phyloP scores from a whole-genome alignment of 2,888 invertebrate species.

The Tineola bisselliella region DNA sequence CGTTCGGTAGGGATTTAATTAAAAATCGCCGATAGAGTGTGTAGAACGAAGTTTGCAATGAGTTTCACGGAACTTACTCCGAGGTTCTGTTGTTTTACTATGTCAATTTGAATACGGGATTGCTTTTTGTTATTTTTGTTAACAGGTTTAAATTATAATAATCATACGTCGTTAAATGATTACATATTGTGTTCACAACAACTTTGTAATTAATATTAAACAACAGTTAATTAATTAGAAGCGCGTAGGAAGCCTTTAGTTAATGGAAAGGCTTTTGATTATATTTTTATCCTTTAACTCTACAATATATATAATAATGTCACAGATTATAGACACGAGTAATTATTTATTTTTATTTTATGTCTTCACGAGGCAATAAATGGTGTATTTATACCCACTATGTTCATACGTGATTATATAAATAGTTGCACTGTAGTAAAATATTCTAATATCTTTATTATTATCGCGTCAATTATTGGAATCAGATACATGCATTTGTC shows the following conservation, averaged over 20 bases:
- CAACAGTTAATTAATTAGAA: not conserved
- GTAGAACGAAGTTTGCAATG: constrained; percentile 61
- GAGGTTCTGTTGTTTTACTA: constrained; percentile 62
- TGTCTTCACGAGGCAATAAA: not conserved
- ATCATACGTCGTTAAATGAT: not conserved
- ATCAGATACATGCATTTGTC: not conserved
- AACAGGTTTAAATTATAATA: not conserved
- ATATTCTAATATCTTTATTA: not conserved
- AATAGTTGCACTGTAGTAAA: not conserved
- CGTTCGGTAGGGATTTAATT: constrained; percentile 63
- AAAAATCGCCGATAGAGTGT: constrained; percentile 68
- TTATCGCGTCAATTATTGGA: no score
- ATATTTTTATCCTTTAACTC: no score
- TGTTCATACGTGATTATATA: not conserved
- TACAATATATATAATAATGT: no score
- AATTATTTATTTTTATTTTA: not conserved
- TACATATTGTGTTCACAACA: not conserved
- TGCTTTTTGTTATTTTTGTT: constrained; percentile 22
- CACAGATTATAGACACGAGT: no score
- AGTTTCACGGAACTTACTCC: constrained; percentile 62
- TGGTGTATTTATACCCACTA: not conserved
- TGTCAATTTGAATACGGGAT: constrained; percentile 66
- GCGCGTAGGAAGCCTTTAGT: not conserved
- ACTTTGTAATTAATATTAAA: not conserved
- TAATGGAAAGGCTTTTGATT: not conserved